phyloP scores from a whole-genome alignment of 2,888 invertebrate genomes.

The Drosophila maculinotata region DNA sequence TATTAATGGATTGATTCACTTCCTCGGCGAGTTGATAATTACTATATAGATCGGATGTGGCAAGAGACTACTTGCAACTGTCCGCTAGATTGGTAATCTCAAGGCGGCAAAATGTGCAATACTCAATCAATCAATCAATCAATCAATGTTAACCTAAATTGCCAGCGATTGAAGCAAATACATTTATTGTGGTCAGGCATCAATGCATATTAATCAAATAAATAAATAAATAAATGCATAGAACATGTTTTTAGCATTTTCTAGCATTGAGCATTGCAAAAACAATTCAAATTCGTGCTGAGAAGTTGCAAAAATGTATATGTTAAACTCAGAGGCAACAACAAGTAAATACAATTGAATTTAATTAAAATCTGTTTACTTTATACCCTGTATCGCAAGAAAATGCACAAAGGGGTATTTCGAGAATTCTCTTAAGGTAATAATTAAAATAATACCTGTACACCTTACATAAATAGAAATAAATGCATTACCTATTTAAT shows the following conservation, averaged over 20 bases:
- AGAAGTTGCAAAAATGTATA: slow-evolving; percentile 5
- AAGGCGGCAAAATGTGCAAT: slow-evolving; percentile 34
- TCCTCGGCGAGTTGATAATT: not conserved
- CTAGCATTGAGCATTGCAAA: slow-evolving; percentile 31
- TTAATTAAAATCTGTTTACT: not conserved
- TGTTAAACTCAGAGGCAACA: not conserved
- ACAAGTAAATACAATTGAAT: slow-evolving; percentile 1
- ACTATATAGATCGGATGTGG: not conserved
- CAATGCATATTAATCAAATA: slow-evolving; percentile 47
- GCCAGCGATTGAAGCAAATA: slow-evolving; percentile 31
- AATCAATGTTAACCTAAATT: slow-evolving; percentile 65
- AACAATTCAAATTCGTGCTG: slow-evolving; percentile 19
- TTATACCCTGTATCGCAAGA: not conserved
- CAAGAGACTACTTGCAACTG: not conserved
- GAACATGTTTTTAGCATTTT: slow-evolving; percentile 32
- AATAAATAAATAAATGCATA: slow-evolving; percentile 39
- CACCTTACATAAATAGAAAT: too few species aligned
- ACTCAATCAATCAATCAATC: slow-evolving; percentile 30
- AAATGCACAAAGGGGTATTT: too few species aligned
- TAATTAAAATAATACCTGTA: too few species aligned
- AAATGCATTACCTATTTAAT: too few species aligned
- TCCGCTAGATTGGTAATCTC: slow-evolving; percentile 5
- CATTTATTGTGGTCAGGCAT: slow-evolving; percentile 35
- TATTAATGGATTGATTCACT: slow-evolving; percentile 6
- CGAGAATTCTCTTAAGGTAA: too few species aligned